A percentile compares a stretch with the other conserved stretches of the same genome.
Evolutionary conservation across 2,888 invertebrate genomes (phyloP).

Genomic region (Plusia festucae): DNA sequence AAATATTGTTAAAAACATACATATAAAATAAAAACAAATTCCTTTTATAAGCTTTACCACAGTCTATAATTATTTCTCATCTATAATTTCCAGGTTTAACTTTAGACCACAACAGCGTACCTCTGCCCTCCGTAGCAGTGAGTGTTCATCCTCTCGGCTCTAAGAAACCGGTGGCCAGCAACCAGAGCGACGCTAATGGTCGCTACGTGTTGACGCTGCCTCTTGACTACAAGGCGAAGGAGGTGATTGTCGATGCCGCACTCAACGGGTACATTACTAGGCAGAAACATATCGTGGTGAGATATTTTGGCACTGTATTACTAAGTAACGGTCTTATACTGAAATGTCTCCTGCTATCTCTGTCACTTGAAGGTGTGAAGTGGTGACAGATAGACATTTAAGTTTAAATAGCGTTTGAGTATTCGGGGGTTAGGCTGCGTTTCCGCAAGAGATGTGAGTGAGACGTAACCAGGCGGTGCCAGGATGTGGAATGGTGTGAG

Average conservation of each 20-base stretch:
- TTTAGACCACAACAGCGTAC: slow-evolving; percentile 89
- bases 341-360: too few relatives aligned
- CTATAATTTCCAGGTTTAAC: slow-evolving; percentile 86
- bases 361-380: too few relatives aligned
- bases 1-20: too few relatives aligned
- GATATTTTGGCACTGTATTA: slow-evolving; percentile 24
- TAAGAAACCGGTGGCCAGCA: slow-evolving; percentile 67
- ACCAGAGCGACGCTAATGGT: slow-evolving; percentile 79
- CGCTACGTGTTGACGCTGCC: slow-evolving; percentile 85
- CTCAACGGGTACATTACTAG: slow-evolving; percentile 90
- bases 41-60: too few relatives aligned
- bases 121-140: slow-evolving; percentile 87
- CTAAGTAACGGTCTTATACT: too few relatives aligned
- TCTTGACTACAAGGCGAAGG: slow-evolving; percentile 77
- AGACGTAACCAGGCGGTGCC: too few relatives aligned
- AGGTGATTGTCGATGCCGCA: slow-evolving; percentile 87
- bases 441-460: too few relatives aligned
- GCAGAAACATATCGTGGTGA: slow-evolving; percentile 85
- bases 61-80: background rate
- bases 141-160: slow-evolving; percentile 78
- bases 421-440: too few relatives aligned
- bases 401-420: too few relatives aligned
- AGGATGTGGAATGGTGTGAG: too few relatives aligned
- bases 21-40: too few relatives aligned
- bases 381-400: too few relatives aligned